Evolutionary conservation across 2,113 vertebrate species (phyloP), one percentile per base, ranked within the genome.

Genomic region (Protomyctophum bolini): DNA sequence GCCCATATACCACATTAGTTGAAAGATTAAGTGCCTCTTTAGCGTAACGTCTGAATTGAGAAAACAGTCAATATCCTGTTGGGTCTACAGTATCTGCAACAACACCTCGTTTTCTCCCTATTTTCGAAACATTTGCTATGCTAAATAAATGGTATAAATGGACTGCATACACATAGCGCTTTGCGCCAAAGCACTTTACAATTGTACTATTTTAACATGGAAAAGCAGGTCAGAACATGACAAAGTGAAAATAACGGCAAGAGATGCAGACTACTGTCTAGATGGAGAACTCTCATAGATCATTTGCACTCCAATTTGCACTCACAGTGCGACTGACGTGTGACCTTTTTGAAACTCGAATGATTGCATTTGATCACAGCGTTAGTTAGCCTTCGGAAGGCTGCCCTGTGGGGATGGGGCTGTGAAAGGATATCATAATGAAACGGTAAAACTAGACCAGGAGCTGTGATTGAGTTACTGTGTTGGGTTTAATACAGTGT

Each of bases 221-320:
- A 76, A 21, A 84, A 88, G 59, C 79, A 57, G 86, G 88, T 75
- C 82, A 73, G 49, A 63, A 63, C 57, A 60, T 74, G 70, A 54
- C 14, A 52, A 52, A 62, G 45, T 68, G 29, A 73, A 60, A 65
- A 72, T 68, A 68, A 58, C 48, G 75, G 57, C 29, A 33, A 29
- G 8, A 58, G 58, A 75, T 72, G n/a, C 50, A n/a, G 55, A 33
- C 29, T 63, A 56, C 62, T 68, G 58, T 66, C n/a, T 74, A 66
- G 60, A 70, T 0, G 47, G 7, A 8, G 6, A 6, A 7, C 50
- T 49, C 56, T 63, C 66, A 41, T 54, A 54, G n/a, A 11, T 54
- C 5, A 54, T 12, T n/a, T 11, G 51, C 51, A 11, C 51, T 6
- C 47, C 41, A 41, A 4, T 62, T 14, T 70, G 61, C 72, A 74